Evolutionary conservation across 1,140 invertebrate genomes (phyloP), one percentile per base, ranked within the genome.

Genomic region (Dinothrombium tinctorium): DNA sequence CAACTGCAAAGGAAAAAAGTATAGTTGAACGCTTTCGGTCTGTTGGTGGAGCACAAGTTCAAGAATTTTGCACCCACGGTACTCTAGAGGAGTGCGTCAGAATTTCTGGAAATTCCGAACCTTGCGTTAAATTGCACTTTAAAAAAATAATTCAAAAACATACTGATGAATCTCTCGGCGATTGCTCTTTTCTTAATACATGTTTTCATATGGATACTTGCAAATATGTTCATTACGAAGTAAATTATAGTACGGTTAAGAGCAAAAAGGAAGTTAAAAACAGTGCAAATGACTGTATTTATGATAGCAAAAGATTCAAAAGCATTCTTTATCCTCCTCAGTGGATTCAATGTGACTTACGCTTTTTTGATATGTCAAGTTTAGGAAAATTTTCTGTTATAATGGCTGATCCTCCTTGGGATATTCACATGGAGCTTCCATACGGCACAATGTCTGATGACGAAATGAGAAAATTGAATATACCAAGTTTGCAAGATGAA

Each of bases 401-500:
- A 44, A 87, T 87, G 81, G 81, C 80, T 23, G 87, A 94, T 64
- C 89, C 87, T 3, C 87, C 87, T 0, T 94, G 86, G 87, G 86
- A 92, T 56, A 95, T 95, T 48, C 89, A 95, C 56, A 90, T 90
- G 83, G 87, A 96, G 60, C 63, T 95, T 28, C 89, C 89, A 0
- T 96, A 96, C 56, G 89, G 90, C n/a, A 96, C 89, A 2, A 87
- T 96, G 82, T 87, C 82, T 0, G 89, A 96, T 58, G 86, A 94
- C 57, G 90, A 96, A 62, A 96, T 96, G 89, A 69, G 87, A 47
- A 81, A 86, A 40, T 59, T 96, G 24, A 82, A 83, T 21, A 76
- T 92, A 41, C 75, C 74, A 2, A 72, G 77, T 17, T 61, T 95
- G 37, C 89, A 95, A 61, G 87, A 94, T 55, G 83, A 90, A 53